Percentiles rank a stretch among this genome's conserved stretches.
phyloP scores from a whole-genome alignment of 2,888 invertebrate species.

The Agriopis aurantiaria region DNA sequence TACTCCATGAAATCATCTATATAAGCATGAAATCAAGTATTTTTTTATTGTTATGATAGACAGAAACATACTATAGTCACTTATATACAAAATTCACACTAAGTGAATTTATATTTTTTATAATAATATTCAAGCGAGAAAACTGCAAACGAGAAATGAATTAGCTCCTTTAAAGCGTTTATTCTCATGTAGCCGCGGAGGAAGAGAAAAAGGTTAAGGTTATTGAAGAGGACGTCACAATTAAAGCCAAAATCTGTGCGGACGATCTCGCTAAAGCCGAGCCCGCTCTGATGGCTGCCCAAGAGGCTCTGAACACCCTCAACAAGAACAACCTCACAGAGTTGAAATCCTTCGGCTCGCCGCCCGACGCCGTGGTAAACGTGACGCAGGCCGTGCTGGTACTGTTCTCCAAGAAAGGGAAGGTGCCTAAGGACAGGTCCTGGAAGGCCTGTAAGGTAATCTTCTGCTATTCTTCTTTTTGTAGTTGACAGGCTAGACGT shows the following conservation, averaged over 20 bases:
- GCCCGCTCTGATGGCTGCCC: conserved; percentile 95
- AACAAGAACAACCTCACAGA: conserved; percentile 98
- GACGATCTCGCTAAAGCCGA: conserved; percentile 96
- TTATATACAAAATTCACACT: no score
- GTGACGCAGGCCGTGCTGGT: conserved; percentile 96
- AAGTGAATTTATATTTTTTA: no score
- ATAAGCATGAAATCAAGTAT: no score
- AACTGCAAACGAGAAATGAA: no score
- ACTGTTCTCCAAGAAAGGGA: conserved; percentile 93
- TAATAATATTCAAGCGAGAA: no score
- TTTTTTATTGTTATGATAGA: no score
- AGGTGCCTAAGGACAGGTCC: conserved; percentile 95
- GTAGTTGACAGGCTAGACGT: no score
- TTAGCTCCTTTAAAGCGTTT: neutral
- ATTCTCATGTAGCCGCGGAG: conserved; percentile 85
- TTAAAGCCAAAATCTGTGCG: conserved; percentile 94
- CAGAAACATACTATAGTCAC: no score
- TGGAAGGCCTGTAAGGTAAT: conserved; percentile 95
- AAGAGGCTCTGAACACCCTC: conserved; percentile 95
- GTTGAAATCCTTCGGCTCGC: conserved; percentile 96
- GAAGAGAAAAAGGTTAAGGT: conserved; percentile 96
- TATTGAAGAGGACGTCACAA: conserved; percentile 95
- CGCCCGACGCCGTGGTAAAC: conserved; percentile 94
- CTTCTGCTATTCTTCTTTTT: neutral
- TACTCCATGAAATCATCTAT: no score